Evolutionary conservation across 2,888 invertebrate species (phyloP).

Genomic region (Epinotia demarniana): DNA sequence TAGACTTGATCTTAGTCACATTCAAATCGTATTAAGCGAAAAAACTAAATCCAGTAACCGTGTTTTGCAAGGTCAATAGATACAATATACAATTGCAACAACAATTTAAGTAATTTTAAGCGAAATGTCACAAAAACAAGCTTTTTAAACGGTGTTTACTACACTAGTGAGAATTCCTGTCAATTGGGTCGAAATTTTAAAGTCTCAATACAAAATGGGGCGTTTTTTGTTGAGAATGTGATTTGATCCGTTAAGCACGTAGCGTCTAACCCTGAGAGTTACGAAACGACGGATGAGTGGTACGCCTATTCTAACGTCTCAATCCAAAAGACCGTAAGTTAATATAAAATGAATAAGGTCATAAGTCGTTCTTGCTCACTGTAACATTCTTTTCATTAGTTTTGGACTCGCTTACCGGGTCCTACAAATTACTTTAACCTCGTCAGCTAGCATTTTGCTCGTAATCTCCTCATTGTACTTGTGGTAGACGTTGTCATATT

Average conservation of each 20-base stretch:
- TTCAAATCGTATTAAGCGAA: slow-evolving; percentile 24
- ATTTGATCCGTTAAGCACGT: slow-evolving; percentile 46
- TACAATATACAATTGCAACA: slow-evolving; percentile 7
- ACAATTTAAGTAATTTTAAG: slow-evolving; percentile 18
- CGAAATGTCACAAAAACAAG: background rate
- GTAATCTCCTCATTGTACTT: slow-evolving; percentile 23
- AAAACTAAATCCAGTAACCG: slow-evolving; percentile 18
- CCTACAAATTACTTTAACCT: slow-evolving; percentile 29
- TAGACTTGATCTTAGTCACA: slow-evolving; percentile 17
- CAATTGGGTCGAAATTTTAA: slow-evolving; percentile 18
- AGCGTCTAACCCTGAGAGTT: slow-evolving; percentile 52
- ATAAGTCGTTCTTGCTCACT: background rate
- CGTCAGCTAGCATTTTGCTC: slow-evolving; percentile 17
- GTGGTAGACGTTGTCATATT: slow-evolving; percentile 20
- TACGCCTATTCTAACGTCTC: slow-evolving; percentile 42
- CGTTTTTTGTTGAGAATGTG: slow-evolving; percentile 30
- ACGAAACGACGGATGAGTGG: slow-evolving; percentile 57
- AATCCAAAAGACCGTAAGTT: slow-evolving; percentile 5
- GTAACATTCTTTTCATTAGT: slow-evolving; percentile 36
- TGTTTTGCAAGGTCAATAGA: slow-evolving; percentile 3
- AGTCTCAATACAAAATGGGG: slow-evolving; percentile 29
- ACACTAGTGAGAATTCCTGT: background rate
- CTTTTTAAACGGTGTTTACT: background rate
- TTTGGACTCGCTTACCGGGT: slow-evolving; percentile 16
- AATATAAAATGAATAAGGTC: background rate